These are phyloP conservation scores for Ambastaia sidthimunki DNA, from an alignment of 2,797 vertebrate genomes.

Conservation along the genomic window DNA sequence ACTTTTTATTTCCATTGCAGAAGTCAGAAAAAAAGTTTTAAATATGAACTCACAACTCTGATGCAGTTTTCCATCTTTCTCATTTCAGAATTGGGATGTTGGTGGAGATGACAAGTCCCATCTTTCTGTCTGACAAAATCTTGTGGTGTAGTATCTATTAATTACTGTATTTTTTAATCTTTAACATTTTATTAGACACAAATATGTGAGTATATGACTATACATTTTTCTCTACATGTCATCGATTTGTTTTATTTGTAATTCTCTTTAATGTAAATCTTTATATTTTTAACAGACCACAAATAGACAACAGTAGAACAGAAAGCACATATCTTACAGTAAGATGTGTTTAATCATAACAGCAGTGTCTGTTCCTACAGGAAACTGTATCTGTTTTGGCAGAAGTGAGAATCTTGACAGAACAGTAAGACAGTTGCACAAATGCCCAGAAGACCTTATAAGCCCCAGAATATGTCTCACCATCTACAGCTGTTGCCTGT, in stretches of 20 bases:
- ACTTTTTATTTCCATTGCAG: background rate
- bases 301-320: too few relatives aligned
- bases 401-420: background rate
- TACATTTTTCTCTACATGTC: too few relatives aligned
- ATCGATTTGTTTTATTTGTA: too few relatives aligned
- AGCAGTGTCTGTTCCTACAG: background rate
- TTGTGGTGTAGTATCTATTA: background rate
- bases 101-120: background rate
- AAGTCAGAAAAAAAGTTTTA: background rate
- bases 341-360: background rate
- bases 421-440: background rate
- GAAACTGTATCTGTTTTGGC: constrained; percentile 2
- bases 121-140: background rate
- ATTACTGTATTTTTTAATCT: background rate
- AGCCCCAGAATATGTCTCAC: background rate
- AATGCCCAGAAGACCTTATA: background rate
- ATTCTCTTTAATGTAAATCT: too few relatives aligned
- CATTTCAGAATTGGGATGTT: background rate
- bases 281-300: too few relatives aligned
- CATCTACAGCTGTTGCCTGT: background rate
- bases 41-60: background rate
- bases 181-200: background rate
- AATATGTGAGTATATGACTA: too few relatives aligned
- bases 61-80: background rate
- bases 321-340: background rate